Base-by-base conservation (phyloP, 2,888 invertebrate genomes). In the Tribolium freemani region DNA sequence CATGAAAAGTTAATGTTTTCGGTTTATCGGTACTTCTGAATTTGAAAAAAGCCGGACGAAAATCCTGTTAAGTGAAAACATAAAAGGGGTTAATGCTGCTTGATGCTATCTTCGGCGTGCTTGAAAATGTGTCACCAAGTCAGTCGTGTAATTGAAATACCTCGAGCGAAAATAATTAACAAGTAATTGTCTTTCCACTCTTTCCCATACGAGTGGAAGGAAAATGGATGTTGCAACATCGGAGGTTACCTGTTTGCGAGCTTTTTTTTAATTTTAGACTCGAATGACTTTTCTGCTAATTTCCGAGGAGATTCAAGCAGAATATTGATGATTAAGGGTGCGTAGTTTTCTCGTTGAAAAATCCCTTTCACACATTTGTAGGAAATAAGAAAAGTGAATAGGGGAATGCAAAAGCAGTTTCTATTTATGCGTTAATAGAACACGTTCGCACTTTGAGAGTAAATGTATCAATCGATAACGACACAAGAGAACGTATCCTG, bases 131-230 rank as follows among this genome's bases (percentile, higher is more conserved):
- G 78, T 79, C 79, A 77, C 78, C 78, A 79, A 80, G 78, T 80
- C 80, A 76, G 78, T 79, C 76, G 76, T 73, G 80, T 78, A 80
- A 80, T 80, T 79, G 78, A 77, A 78, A 79, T 76, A 78, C 77
- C 77, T 51, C 74, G 69, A 76, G 77, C 73, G 72, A 72, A 75
- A 77, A 71, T 79, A 78, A 80, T 80, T 80, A 80, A 78, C 78
- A 75, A 77, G 74, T 74, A 75, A 76, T 38, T 38, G 38, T 38
- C 38, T 38, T 38, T 38, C 38, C 38, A 38, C 38, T 38, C 38
- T 38, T 38, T 38, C 38, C 38, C 38, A 38, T 38, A 38, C 38
- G 38, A 38, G 38, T 38, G 38, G 8, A 8, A 38, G 38, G 38
- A 38, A 38, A 38, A 38, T 38, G 38, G 38, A 38, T 38, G 38